Base-by-base conservation (phyloP, 2,113 vertebrate species). In the Phaethon lepturus region DNA sequence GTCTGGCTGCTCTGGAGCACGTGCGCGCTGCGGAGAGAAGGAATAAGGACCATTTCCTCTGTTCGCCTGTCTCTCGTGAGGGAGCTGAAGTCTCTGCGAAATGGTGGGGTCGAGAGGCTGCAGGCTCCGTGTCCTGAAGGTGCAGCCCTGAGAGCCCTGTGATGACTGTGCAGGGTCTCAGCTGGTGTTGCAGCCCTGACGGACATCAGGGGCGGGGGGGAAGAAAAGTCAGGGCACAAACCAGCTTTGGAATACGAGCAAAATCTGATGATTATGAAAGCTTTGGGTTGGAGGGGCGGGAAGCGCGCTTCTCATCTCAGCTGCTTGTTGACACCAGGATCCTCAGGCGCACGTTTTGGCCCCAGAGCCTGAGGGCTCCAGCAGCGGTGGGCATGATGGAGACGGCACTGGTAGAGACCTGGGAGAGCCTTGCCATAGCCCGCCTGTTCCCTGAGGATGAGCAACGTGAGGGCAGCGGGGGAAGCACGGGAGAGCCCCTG, bases 11-110 rank as follows among this genome's bases (percentile, higher is more conserved):
- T 89, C 80, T 68, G 90, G 71, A 91, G 64, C 0, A 0, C 72
- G 62, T 90, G 53, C 19, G 9, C 13, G 6, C 31, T 60, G 80
- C 0, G 0, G 62, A 75, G 77, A 87, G 53, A 79, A 85, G 44
- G 50, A 91, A 94, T 59, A 91, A 93, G 42, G 81, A 79, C 77
- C 13, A 44, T 94, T 95, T 96, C 80, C 91, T 90, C 86, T 86
- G 31, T 83, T 86, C 42, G 13, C 44, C 13, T 35, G 40, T 67
- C 79, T 88, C 58, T 62, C 58, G 58, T 25, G 59, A 79, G 42
- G 18, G 31, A 97, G 81, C 50, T 88, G 25, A 92, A 92, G 25
- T 64, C 35, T 86, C 71, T 93, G 90, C 1, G 7, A 92, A 87
- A 76, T 29, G 49, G 38, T 79, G 42, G 14, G 35, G 26, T 78